phyloP scores from a whole-genome alignment of 2,888 invertebrate species.

The Netelia fuscicornis region DNA sequence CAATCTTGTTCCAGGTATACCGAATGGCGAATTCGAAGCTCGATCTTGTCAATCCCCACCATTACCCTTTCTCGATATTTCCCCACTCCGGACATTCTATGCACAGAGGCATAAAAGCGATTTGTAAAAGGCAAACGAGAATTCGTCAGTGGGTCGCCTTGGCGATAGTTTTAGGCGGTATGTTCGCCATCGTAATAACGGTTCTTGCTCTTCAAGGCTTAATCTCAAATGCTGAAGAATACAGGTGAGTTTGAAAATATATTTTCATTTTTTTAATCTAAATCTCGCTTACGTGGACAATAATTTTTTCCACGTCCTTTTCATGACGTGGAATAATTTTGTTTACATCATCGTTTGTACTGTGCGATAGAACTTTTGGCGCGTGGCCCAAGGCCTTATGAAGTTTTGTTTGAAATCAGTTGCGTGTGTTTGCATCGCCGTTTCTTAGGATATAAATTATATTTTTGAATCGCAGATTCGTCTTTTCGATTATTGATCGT shows the following conservation, averaged over 20 bases:
- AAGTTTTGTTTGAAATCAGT: too few species aligned
- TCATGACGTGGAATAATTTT: too few species aligned
- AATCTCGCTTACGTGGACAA: not conserved
- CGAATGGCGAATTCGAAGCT: constrained; percentile 5
- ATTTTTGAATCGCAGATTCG: too few species aligned
- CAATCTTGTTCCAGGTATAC: not conserved
- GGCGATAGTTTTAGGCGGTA: constrained; percentile 69
- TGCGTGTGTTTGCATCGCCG: too few species aligned
- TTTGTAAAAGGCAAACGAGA: constrained; percentile 66
- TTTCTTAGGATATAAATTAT: too few species aligned
- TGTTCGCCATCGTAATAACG: constrained; percentile 72
- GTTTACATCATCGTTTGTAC: too few species aligned
- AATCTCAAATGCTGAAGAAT: constrained; percentile 62
- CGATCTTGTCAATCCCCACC: constrained; percentile 54
- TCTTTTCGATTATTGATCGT: too few species aligned
- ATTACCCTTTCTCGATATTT: constrained; percentile 55
- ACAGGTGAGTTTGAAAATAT: constrained; percentile 70
- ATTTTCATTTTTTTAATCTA: constrained; percentile 11
- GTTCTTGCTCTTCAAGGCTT: constrained; percentile 66
- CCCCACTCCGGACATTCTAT: constrained; percentile 51
- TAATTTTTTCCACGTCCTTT: too few species aligned
- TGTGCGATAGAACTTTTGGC: too few species aligned
- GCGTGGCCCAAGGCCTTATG: too few species aligned
- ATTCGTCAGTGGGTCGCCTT: constrained; percentile 67
- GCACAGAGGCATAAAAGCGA: constrained; percentile 72